Conservation (phyloP, 2,113 vertebrate species). For the Ciconia stormi region DNA sequence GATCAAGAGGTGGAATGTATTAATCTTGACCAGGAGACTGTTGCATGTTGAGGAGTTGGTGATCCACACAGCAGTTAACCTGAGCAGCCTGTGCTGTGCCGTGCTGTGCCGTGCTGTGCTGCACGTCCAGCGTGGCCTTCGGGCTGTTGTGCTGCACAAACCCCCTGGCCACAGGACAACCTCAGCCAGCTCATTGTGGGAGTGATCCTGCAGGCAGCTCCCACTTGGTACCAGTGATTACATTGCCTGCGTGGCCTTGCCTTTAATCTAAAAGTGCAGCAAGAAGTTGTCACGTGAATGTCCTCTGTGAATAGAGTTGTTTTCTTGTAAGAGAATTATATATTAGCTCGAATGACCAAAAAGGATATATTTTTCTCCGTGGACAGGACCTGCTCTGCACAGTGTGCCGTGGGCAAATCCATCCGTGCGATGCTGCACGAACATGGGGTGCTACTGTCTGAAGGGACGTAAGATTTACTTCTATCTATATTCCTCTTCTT, state of each 20-base stretch:
- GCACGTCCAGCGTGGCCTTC: background rate
- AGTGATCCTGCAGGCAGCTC: background rate
- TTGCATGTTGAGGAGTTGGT: background rate
- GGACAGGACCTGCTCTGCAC: background rate
- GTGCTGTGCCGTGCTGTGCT: background rate
- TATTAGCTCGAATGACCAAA: background rate
- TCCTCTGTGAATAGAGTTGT: background rate
- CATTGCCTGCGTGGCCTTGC: background rate
- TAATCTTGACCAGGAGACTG: rapidly evolving
- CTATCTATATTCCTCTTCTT: background rate
- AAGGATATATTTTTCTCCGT: background rate
- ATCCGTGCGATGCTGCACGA: background rate
- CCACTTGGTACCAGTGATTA: background rate
- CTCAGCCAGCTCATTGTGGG: background rate
- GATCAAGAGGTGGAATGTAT: background rate
- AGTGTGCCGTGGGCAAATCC: background rate
- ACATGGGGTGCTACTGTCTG: background rate
- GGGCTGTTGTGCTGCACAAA: background rate
- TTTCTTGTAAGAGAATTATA: background rate
- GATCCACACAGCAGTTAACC: background rate
- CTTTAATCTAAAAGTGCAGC: background rate
- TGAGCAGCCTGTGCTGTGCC: background rate
- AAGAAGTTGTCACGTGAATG: background rate
- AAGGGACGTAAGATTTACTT: background rate
- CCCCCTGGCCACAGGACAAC: background rate